Evolutionary conservation across 2,113 vertebrate species (phyloP).

Genomic region (Notarius quadriscutis): DNA sequence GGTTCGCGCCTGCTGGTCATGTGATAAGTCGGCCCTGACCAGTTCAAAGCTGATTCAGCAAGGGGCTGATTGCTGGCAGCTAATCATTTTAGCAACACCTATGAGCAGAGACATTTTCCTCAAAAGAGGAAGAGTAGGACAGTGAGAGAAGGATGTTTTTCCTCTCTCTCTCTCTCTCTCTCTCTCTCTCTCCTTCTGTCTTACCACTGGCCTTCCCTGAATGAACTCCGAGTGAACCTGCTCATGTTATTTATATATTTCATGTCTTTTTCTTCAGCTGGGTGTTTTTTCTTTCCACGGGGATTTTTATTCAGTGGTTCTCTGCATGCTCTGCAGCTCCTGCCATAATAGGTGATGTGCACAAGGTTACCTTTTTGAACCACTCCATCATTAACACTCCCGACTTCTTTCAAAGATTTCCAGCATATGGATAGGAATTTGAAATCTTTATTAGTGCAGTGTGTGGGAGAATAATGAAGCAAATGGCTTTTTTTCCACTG

Average conservation of each 20-base stretch:
- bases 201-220: conserved; percentile 50
- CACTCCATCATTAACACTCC: conserved; percentile 45
- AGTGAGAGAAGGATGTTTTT: conserved; percentile 15
- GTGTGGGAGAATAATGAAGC: conserved; percentile 36
- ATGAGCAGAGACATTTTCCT: conserved; percentile 58
- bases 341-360: conserved; percentile 47
- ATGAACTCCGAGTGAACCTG: conserved; percentile 65
- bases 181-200: conserved; percentile 40
- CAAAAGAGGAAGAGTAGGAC: conserved; percentile 24
- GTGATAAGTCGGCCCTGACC: conserved; percentile 74
- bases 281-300: conserved; percentile 40
- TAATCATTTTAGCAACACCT: conserved; percentile 76
- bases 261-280: conserved; percentile 41
- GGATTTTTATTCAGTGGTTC: conserved; percentile 49
- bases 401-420: conserved; percentile 45
- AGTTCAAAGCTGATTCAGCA: conserved; percentile 74
- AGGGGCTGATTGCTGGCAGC: conserved; percentile 71
- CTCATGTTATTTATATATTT: conserved; percentile 57
- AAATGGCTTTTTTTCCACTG: neutral
- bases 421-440: conserved; percentile 38
- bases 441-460: conserved; percentile 43
- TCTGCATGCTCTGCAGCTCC: conserved; percentile 37
- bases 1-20: conserved; percentile 65
- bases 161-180: conserved; percentile 27
- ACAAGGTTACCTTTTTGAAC: conserved; percentile 50